Evolutionary conservation across 2,797 vertebrate genomes (phyloP), one percentile per base, ranked within the genome.

Genomic region (Gallinago stenura): DNA sequence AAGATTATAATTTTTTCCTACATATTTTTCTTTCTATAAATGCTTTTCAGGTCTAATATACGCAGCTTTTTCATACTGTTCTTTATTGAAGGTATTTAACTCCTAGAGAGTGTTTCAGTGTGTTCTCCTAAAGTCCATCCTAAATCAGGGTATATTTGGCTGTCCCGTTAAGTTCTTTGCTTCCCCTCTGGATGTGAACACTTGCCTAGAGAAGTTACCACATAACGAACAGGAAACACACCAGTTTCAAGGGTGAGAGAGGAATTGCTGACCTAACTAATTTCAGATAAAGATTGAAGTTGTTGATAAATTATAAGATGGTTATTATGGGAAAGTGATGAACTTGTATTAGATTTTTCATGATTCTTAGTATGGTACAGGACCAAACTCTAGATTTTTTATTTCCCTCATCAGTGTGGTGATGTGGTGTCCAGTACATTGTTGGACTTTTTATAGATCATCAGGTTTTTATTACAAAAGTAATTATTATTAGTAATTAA

Each of bases 241-340:
- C 15, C 1, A 0, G 1, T 91, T 82, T 87, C 43, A 46, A 20
- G 7, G 7, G 16, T 2, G 3, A 13, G 5, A 61, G 30, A 82
- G 10, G 8, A 83, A 6, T 6, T 19, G n/a, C n/a, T 33, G 71
- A 58, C 5, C 24, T 8, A 77, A 71, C 39, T 26, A 65, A 1
- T 30, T 90, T 68, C 31, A 57, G 62, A 31, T 62, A 30, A 66
- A 64, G 7, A 39, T 30, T 45, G 6, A 68, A 81, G 24, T 12
- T 81, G 9, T 62, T 66, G 19, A 46, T 65, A 83, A 16, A 51
- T 54, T 72, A 76, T 14, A 31, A 54, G 19, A 14, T 17, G 0
- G 0, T n/a, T 69, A 4, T 19, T 48, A 22, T 4, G 30, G 16
- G 16, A 53, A 87, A 92, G 39, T 35, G 0, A 33, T 20, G 7